Conservation (phyloP, 2,888 invertebrate genomes). For the Melikaiella ostensackeni region DNA sequence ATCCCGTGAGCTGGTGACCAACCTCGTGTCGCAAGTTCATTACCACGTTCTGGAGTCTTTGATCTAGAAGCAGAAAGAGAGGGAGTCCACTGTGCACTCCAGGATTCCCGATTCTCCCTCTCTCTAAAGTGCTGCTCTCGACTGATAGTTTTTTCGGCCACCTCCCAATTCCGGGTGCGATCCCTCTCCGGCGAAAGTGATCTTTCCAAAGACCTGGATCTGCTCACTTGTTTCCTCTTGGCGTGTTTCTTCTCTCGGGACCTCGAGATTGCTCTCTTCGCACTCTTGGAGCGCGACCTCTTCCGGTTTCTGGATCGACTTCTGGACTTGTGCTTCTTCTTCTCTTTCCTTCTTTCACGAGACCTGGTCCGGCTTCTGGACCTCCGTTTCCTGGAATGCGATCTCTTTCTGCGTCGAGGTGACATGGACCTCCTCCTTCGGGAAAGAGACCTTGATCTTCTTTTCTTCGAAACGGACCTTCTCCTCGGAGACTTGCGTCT, state of each 20-base stretch:
- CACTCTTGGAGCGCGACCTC: slow-evolving; percentile 68
- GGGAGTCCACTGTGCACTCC: slow-evolving; percentile 78
- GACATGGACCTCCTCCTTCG: slow-evolving; percentile 59
- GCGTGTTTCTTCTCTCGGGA: slow-evolving; percentile 73
- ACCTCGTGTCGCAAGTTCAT: slow-evolving; percentile 49
- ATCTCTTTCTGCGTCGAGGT: slow-evolving; percentile 51
- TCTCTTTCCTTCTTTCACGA: slow-evolving; percentile 67
- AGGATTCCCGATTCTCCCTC: slow-evolving; percentile 64
- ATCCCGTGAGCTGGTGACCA: slow-evolving; percentile 82
- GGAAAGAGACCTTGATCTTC: slow-evolving; percentile 61
- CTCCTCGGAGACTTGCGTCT: slow-evolving; percentile 64
- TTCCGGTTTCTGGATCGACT: slow-evolving; percentile 71
- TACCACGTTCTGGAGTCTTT: slow-evolving; percentile 71
- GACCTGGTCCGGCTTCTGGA: slow-evolving; percentile 59
- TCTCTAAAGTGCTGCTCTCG: slow-evolving; percentile 59
- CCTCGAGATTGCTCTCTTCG: slow-evolving; percentile 67
- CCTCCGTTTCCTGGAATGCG: slow-evolving; percentile 59
- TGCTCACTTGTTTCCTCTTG: slow-evolving; percentile 69
- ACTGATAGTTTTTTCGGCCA: slow-evolving; percentile 62
- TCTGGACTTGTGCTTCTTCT: slow-evolving; percentile 73
- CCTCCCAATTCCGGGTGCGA: slow-evolving; percentile 70
- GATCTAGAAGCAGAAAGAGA: slow-evolving; percentile 82
- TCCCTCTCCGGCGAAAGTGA: slow-evolving; percentile 65
- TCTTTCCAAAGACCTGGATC: slow-evolving; percentile 61
- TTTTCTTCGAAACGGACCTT: slow-evolving; percentile 57